Evolutionary conservation across 92 coral and sea anemone species (phyloP), one percentile per base, ranked within the genome.

Genomic region (Palythoa heliodiscus): DNA sequence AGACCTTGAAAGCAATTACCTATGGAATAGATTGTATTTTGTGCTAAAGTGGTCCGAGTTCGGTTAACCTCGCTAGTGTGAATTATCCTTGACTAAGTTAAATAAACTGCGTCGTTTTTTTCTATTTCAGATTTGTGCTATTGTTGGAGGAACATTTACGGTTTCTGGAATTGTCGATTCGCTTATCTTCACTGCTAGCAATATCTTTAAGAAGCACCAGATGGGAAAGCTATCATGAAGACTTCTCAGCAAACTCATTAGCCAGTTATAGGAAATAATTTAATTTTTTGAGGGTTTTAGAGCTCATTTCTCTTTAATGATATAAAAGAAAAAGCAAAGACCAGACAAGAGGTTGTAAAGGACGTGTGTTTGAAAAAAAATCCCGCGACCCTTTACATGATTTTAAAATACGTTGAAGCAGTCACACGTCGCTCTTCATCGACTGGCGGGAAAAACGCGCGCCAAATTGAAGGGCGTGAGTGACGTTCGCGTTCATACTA

Each of bases 131-230:
- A 94, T 97, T 13, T 97, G 98, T 75, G 99, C 99, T 24, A 97
- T 95, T 38, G 95, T 97, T 9, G 99, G 99, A 5, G 99, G 98
- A 16, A 97, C 99, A 7, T 97, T 97, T 78, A 97, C 99, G 1
- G 99, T 97, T 23, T 98, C 99, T 1, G 99, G 99, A 12, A 97
- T 97, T 72, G 90, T 97, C 58, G 99, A 97, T 82, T 97, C 99
- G 13, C 89, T 90, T 17, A 88, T 97, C 82, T 95, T 97, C 86
- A 97, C 97, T 5, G 99, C 99, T 23, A 91, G 97, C 38, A 96
- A 89, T 68, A 72, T 97, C 69, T 97, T 92, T 70, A 97, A 93
- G 86, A 97, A 97, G 86, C 95, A 93, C 39, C 99, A 97, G 87
- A 82, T 97, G 53, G 99, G 99, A 38, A 97, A 97, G 73, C 12